Evolutionary conservation across 2,888 invertebrate genomes (phyloP).

Genomic region (Caenorhabditis sp.): DNA sequence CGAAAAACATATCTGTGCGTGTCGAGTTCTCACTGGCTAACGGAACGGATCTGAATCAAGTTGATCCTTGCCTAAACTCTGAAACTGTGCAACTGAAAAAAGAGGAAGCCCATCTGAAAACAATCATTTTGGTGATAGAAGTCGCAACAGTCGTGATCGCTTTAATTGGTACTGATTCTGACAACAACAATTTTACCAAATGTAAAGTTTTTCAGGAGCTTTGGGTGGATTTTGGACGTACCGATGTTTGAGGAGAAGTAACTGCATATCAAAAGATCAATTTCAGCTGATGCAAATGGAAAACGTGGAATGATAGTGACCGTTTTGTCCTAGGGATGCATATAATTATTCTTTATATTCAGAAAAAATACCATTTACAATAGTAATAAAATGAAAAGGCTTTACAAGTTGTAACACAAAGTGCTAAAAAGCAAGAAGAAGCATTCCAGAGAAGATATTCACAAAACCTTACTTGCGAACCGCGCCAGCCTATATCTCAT

Average conservation of each 20-base stretch:
- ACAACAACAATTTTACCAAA: no score
- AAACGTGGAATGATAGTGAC: no score
- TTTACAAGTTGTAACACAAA: not conserved
- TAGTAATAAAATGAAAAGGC: not conserved
- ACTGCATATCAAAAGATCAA: no score
- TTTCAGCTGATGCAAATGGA: no score
- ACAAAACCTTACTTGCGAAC: constrained; percentile 49
- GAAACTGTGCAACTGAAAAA: not conserved
- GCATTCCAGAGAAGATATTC: constrained; percentile 15
- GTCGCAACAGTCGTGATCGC: not conserved
- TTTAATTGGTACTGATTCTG: not conserved
- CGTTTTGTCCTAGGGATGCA: no score
- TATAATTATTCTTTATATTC: no score
- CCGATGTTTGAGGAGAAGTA: no score
- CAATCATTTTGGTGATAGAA: not conserved
- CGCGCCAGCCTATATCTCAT: constrained; percentile 43
- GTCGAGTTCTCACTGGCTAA: constrained; percentile 14
- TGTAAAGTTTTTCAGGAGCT: no score
- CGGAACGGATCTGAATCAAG: constrained; percentile 17
- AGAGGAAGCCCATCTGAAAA: not conserved
- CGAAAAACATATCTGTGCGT: not conserved
- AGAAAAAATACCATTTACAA: not conserved
- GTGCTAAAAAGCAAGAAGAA: constrained; percentile 28
- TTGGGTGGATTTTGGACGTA: no score
- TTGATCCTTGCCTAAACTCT: not conserved